Base-by-base conservation (phyloP, 92 coral and sea anemone genomes). In the Bergia puertoricense region DNA sequence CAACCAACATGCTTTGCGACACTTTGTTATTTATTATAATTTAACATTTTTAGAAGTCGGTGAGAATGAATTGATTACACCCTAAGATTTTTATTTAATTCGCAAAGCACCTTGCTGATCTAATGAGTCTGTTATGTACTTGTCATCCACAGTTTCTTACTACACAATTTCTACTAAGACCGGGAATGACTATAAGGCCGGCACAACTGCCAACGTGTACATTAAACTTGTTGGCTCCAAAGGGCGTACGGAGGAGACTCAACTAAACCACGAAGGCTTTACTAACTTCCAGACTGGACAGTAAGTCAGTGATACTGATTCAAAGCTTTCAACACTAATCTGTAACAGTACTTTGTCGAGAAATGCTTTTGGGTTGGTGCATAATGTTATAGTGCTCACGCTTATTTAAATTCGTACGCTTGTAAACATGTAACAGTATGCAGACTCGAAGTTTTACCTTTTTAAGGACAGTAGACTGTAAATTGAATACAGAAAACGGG, bases 261-360 rank as follows among this genome's bases (percentile, higher is more conserved):
- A 93, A 44, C 86, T 93, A n/a, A 90, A 88, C 50, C 93, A 93
- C 82, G 74, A 89, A 4, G 95, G 97, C 6, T 90, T 90, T 8
- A 90, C 89, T 22, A 93, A 96, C 90, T 96, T 96, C 86, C 85
- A 90, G 75, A 85, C 96, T 1, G 98, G 98, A 86, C 95, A 94
- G 98, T 95, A 91, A 95, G 94, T 85, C 39, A 48, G 22, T 79
- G 66, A 46, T 30, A 45, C 36, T 48, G 39, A 10, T 22, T 46
- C 5, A 48, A 48, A 79, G 23, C 65, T 79, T 11, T 37, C 36
- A 11, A 9, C 75, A 0, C 41, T 30, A 14, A 15, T 23, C 20
- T 72, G 69, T 42, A 46, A 86, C 13, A 48, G 44, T n/a, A 40
- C 36, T 30, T 15, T 57, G 2, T 40, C 22, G 16, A 13, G 39